Evolutionary conservation across 2,888 invertebrate genomes (phyloP), one percentile per base, ranked within the genome.

Genomic region (Oscheius sp.): DNA sequence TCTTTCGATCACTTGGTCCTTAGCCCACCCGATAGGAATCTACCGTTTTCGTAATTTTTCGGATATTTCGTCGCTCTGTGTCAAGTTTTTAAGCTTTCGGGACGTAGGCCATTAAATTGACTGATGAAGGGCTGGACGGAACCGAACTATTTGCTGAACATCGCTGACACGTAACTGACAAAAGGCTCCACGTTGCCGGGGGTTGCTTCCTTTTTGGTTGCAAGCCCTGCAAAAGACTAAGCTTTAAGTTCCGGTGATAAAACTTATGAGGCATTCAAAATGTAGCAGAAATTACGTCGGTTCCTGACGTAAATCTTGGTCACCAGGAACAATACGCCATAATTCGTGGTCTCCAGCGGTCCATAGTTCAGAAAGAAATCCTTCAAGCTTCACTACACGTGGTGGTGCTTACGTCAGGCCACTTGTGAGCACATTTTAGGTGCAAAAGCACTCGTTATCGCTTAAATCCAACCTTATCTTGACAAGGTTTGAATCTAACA

Each of bases 1-100:
- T 15, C 15, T n/a, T 15, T 17, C 17, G 42, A 42, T 42, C 42
- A 6, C n/a, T 42, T 15, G 12, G 17, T n/a, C 15, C 15, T 42
- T 17, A 42, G 4, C 42, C 12, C 42, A 17, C 5, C n/a, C n/a
- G n/a, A n/a, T n/a, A n/a, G n/a, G n/a, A n/a, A n/a, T n/a, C n/a
- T 17, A 8, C 37, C 20, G 12, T n/a, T 55, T 55, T 55, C 55
- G 55, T 34, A 55, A 55, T 33, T 55, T 55, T 55, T 55, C 55
- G 55, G 55, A 55, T 33, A 55, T 55, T 55, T 55, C 55, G 37
- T 5, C 20, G 55, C 31, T 8, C 4, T 42, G 3, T 20, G 20
- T 42, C 42, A 42, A 20, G 42, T 42, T 42, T 42, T 42, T n/a
- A 20, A n/a, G 33, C 20, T 33, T 23, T 17, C 17, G 23, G 33